phyloP scores from a whole-genome alignment of 2,113 vertebrate species.

The Phyllostomus discolor region DNA sequence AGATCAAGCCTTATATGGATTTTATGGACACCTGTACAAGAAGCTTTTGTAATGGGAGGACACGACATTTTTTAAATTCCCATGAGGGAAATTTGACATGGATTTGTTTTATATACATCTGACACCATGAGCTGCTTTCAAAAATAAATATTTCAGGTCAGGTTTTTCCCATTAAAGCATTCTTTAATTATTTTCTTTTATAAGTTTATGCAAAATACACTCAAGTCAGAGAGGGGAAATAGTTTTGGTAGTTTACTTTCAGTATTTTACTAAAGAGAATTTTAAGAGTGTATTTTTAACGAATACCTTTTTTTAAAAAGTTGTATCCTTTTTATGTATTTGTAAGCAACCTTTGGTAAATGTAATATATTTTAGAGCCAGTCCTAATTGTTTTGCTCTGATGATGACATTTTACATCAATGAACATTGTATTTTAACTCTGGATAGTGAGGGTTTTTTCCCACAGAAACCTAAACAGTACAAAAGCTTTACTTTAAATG shows the following conservation, averaged over 20 bases:
- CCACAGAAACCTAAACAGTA: not conserved
- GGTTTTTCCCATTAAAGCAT: not conserved
- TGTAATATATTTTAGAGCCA: not conserved
- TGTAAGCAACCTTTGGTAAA: not conserved
- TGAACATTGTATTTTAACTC: not conserved
- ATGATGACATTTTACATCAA: not conserved
- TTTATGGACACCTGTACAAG: not conserved
- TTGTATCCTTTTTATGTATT: not conserved
- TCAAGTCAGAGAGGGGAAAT: not conserved
- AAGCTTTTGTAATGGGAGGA: not conserved
- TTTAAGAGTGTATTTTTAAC: constrained; percentile 5
- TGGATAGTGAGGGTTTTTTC: not conserved
- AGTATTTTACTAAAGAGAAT: not conserved
- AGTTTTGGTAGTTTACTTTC: not conserved
- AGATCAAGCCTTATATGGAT: not conserved
- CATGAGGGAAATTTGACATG: not conserved
- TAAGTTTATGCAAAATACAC: not conserved
- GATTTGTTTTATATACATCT: not conserved
- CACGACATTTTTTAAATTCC: not conserved
- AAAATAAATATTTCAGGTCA: not conserved
- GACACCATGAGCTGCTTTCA: not conserved
- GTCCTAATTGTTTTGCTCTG: not conserved
- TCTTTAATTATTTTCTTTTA: constrained; percentile 13
- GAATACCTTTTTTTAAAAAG: not conserved
- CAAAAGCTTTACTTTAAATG: not conserved